phyloP scores from a whole-genome alignment of 1,140 invertebrate species.

The Drosophila melanogaster region DNA sequence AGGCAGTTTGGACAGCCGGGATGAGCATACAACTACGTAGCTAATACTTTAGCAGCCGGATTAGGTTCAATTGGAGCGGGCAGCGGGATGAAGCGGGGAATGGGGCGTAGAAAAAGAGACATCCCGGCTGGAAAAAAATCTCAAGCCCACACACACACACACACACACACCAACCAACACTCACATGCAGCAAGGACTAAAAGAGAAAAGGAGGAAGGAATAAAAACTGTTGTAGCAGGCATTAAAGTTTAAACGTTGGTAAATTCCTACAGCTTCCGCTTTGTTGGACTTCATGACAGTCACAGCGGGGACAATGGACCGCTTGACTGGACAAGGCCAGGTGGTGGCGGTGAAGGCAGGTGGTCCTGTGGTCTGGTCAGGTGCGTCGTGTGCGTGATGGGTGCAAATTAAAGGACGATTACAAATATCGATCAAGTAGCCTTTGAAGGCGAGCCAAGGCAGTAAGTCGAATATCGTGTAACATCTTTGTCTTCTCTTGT shows the following conservation, averaged over 20 bases:
- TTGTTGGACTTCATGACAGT: constrained; percentile 63
- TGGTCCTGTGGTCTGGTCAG: constrained; percentile 27
- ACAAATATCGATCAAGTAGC: constrained; percentile 62
- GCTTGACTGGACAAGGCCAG: constrained; percentile 46
- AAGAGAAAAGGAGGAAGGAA: constrained; percentile 29
- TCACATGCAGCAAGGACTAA: constrained; percentile 13
- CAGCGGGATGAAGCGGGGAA: constrained; percentile 19
- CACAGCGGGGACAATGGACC: constrained; percentile 55
- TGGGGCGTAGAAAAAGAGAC: constrained; percentile 16
- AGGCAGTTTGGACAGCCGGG: constrained; percentile 79
- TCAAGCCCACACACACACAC: constrained; percentile 47
- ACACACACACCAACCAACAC: neutral
- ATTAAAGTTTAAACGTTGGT: constrained; percentile 83
- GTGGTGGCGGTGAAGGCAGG: constrained; percentile 8
- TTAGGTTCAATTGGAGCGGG: constrained; percentile 79
- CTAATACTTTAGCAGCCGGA: constrained; percentile 82
- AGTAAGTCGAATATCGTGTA: constrained; percentile 19
- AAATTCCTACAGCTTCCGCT: constrained; percentile 82
- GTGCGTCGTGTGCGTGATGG: constrained; percentile 49
- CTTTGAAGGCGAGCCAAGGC: constrained; percentile 1
- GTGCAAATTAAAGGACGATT: constrained; percentile 55
- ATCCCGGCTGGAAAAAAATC: constrained; percentile 47
- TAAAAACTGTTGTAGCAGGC: constrained; percentile 72
- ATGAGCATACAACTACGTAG: constrained; percentile 81
- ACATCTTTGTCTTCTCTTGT: constrained; percentile 6